Evolutionary conservation across 1,140 invertebrate genomes (phyloP), one percentile per base, ranked within the genome.

Genomic region (Calliphora vicina): DNA sequence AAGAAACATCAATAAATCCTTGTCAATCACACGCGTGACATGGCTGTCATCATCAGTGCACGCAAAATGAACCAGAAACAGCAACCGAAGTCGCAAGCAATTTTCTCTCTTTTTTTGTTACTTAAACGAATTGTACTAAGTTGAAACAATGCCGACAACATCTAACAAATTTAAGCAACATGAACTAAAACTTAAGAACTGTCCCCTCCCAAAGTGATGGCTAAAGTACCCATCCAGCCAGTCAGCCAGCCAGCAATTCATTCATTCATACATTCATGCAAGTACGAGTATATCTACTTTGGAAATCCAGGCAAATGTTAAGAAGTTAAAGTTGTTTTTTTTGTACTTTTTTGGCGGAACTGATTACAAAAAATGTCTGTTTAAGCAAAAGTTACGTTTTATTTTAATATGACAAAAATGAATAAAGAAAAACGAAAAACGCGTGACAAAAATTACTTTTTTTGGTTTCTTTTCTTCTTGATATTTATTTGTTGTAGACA

Each of bases 21-120:
- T 88, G 87, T 88, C 87, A 88, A 88, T 88, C 87, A 88, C 87
- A 88, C 86, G 86, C 87, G 85, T 84, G 84, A 82, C 85, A 86
- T 84, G 84, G 81, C 84, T 81, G 82, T 84, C 27, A 83, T 76
- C 81, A 57, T 82, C 82, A 29, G 61, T 45, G 42, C 74, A 78
- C 74, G 74, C 74, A 78, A 78, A 45, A 78, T 78, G 74, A 43
- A 78, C 35, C 74, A 78, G 74, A 42, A 42, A 43, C 80, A 67
- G 80, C 80, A 61, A 43, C 80, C 80, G 80, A 27, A 61, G 35
- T 35, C 12, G n/a, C 20, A 80, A 43, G 8, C 20, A 5, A 17
- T n/a, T 78, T 78, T 35, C 82, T 15, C 50, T 57, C 12, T 57
- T 57, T 17, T 6, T 35, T 35, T 35, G 6, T 10, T 35, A 2